These are phyloP conservation scores for Drosophila ezoana DNA, from an alignment of 2,888 invertebrate genomes.

Conservation along the genomic window DNA sequence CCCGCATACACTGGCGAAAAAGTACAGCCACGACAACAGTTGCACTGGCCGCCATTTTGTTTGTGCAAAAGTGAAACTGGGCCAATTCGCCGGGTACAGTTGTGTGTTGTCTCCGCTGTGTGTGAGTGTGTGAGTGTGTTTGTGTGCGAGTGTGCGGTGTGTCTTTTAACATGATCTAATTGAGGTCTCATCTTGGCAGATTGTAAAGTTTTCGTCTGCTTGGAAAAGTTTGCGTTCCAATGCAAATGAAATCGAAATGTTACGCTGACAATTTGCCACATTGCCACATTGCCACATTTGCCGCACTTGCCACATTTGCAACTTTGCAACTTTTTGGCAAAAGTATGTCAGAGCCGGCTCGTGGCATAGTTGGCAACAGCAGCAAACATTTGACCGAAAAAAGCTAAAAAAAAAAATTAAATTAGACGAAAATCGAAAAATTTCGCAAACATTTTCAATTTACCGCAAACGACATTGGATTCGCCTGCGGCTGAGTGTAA, in stretches of 20 bases:
- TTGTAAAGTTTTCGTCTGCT: slow-evolving; percentile 32
- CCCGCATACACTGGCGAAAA: slow-evolving; percentile 60
- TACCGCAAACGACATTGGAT: slow-evolving; percentile 44
- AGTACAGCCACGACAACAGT: slow-evolving; percentile 79
- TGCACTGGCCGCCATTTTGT: slow-evolving; percentile 80
- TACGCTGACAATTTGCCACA: slow-evolving; percentile 29
- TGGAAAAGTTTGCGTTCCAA: slow-evolving; percentile 41
- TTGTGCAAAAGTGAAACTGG: slow-evolving; percentile 72
- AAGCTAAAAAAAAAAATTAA: slow-evolving; percentile 2
- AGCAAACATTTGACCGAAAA: slow-evolving; percentile 46
- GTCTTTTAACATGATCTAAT: slow-evolving; percentile 41
- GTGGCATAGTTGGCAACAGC: slow-evolving; percentile 67
- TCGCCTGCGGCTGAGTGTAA: slow-evolving; percentile 29
- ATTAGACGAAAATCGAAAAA: slow-evolving; percentile 23
- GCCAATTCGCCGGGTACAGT: slow-evolving; percentile 68
- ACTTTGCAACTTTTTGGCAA: slow-evolving; percentile 41
- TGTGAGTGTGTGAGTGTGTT: background rate
- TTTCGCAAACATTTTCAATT: slow-evolving; percentile 68
- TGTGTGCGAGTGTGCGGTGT: background rate
- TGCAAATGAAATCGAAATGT: slow-evolving; percentile 75
- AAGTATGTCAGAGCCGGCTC: slow-evolving; percentile 63
- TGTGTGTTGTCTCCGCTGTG: slow-evolving; percentile 36
- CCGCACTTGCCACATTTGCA: slow-evolving; percentile 40
- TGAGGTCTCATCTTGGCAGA: slow-evolving; percentile 42
- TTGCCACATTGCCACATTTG: slow-evolving; percentile 35